Evolutionary conservation across 2,888 invertebrate species (phyloP).

Genomic region (Agriotes lineatus): DNA sequence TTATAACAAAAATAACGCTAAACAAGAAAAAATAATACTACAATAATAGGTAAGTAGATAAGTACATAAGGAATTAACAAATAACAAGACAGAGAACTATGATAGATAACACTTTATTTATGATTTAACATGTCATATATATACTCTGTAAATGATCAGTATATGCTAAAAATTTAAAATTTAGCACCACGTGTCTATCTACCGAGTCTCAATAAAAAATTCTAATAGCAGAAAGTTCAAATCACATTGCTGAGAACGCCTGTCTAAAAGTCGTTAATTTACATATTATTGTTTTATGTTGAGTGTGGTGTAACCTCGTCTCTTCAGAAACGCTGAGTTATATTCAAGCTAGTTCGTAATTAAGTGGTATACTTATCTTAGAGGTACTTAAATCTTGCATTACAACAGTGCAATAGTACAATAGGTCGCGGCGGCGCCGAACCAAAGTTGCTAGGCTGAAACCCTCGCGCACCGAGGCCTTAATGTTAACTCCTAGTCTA

Average conservation of each 20-base stretch:
- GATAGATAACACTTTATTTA: constrained; percentile 37
- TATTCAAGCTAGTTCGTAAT: constrained; percentile 28
- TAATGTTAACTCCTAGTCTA: constrained; percentile 31
- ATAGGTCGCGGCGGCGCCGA: constrained; percentile 8
- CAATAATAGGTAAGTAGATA: no score
- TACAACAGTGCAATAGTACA: constrained; percentile 34
- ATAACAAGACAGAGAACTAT: no score
- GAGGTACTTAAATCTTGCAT: constrained; percentile 30
- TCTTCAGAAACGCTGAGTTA: constrained; percentile 17
- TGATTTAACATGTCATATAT: constrained; percentile 36
- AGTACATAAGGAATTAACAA: no score
- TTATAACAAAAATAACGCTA: no score
- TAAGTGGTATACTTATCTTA: constrained; percentile 37
- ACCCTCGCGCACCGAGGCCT: constrained; percentile 6
- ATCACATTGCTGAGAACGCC: constrained; percentile 26
- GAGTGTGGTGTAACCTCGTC: constrained; percentile 22
- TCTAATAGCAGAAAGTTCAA: constrained; percentile 31
- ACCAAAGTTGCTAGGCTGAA: constrained; percentile 16
- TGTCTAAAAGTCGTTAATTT: constrained; percentile 23
- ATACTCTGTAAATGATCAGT: constrained; percentile 37
- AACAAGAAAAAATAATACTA: no score
- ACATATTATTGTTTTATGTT: constrained; percentile 33
- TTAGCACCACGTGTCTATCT: constrained; percentile 38
- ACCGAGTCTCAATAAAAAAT: constrained; percentile 28
- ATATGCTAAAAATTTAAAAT: constrained; percentile 37